A percentile compares a stretch with the other conserved stretches of the same genome.
These are phyloP conservation scores for Eristalis intricaria DNA, from an alignment of 2,888 invertebrate genomes.

Conservation along the genomic window DNA sequence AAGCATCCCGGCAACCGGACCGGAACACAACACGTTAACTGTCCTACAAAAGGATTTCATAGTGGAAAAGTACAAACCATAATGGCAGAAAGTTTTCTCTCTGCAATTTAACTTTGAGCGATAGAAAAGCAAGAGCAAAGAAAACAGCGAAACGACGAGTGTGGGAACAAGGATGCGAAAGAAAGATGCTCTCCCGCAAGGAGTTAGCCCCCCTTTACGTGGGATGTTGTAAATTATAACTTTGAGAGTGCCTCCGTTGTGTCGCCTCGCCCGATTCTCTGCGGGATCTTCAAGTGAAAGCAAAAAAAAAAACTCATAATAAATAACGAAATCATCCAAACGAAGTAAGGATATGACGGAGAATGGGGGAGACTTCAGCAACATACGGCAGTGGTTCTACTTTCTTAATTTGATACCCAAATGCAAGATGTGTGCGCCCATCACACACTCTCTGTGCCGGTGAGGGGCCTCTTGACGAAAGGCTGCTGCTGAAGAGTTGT, in stretches of 20 bases:
- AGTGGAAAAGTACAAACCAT: conserved; percentile 65
- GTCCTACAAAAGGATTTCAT: conserved; percentile 64
- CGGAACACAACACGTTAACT: conserved; percentile 18
- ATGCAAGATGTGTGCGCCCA: conserved; percentile 46
- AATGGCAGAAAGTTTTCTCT: conserved; percentile 64
- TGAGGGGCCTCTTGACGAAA: neutral
- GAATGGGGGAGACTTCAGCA: conserved; percentile 27
- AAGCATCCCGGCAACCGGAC: conserved; percentile 14
- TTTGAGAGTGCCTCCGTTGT: conserved; percentile 58
- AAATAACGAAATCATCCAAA: conserved; percentile 47
- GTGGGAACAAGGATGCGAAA: conserved; percentile 11
- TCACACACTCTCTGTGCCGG: neutral
- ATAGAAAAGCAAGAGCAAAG: conserved; percentile 49
- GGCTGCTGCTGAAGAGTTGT: conserved; percentile 1
- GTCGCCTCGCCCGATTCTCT: conserved; percentile 43
- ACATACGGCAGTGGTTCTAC: conserved; percentile 52
- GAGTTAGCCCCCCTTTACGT: conserved; percentile 20
- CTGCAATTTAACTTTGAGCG: conserved; percentile 69
- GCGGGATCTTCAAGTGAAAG: conserved; percentile 30
- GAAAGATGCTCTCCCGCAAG: conserved; percentile 27
- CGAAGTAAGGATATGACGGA: conserved; percentile 6
- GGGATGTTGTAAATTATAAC: conserved; percentile 70
- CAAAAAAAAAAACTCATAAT: conserved; percentile 17
- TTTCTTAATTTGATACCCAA: conserved; percentile 67
- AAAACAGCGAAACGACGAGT: neutral